Base-by-base conservation (phyloP, 2,888 invertebrate species). In the Phasia obesa region DNA sequence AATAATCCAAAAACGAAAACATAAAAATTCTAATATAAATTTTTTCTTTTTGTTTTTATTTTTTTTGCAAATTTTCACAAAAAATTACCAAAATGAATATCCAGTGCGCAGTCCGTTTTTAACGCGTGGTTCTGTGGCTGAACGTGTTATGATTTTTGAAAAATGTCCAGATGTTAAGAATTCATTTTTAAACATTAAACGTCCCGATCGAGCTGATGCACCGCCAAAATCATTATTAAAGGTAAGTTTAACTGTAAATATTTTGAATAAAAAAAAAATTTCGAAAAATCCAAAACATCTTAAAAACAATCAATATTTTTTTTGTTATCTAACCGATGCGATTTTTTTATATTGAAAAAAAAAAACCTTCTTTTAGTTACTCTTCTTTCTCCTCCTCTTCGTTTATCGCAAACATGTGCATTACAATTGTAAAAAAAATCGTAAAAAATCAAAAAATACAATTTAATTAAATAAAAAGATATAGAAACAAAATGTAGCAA, bases 101-200 rank as follows among this genome's bases (percentile, higher is more conserved):
- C 88, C 91, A 86, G 94, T 97, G 6, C 95, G 97, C 75, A 93
- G 86, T 69, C 85, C 86, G 15, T 86, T 86, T 71, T 60, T 86
- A 70, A 97, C 97, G 51, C 94, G 97, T 80, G 97, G 97, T 25
- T 97, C 97, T 5, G 97, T 97, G 2, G 97, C 97, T 25, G 97
- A 97, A 89, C 93, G 97, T 60, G 97, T 97, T 84, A 93, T 97
- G 85, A 96, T 97, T 92, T 97, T 97, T 90, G 97, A 97, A 91
- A 95, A 96, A 91, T 97, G 97, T 88, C 97, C 97, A 44, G 96
- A 96, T 89, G 96, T 88, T 25, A 93, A 93, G 87, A 87, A 87
- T 75, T 92, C 93, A 85, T 87, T 87, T 86, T 88, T 92, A 91
- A 84, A 93, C 92, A 93, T 94, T 92, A 90, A 92, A 90, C 88